Evolutionary conservation across 2,888 invertebrate genomes (phyloP).

Genomic region (Epinotia bilunana): DNA sequence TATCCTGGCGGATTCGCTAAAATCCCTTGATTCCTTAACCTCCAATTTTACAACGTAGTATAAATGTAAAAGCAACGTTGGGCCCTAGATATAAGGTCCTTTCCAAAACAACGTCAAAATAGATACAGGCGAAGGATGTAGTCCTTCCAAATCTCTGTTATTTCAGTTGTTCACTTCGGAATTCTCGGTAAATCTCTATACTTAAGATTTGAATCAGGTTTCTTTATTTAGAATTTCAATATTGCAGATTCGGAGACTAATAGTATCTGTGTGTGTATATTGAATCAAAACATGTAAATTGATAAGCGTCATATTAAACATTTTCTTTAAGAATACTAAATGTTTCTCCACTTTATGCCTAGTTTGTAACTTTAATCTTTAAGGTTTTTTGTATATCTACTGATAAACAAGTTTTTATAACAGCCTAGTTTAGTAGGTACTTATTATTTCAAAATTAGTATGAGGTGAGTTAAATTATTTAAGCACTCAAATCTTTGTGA

Average conservation of each 20-base stretch:
- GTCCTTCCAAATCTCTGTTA: constrained; percentile 19
- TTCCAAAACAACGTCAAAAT: neutral
- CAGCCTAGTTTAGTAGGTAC: no score
- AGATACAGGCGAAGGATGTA: neutral
- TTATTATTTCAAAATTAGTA: no score
- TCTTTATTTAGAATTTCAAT: neutral
- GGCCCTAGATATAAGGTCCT: neutral
- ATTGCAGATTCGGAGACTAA: neutral
- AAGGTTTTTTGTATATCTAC: no score
- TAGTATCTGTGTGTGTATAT: no score
- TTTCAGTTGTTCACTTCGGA: constrained; percentile 21
- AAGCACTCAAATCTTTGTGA: no score
- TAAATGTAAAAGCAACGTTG: neutral
- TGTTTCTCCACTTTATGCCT: no score
- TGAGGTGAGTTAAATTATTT: no score
- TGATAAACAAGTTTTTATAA: no score
- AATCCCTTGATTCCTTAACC: neutral
- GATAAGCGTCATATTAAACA: no score
- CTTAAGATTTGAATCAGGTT: neutral
- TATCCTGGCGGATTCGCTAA: neutral
- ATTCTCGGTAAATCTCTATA: constrained; percentile 4
- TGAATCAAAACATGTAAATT: no score
- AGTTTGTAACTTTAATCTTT: no score
- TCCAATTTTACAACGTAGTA: neutral
- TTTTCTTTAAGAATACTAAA: no score